Base-by-base conservation (phyloP, 2,797 vertebrate species). In the Arctocebus calabarensis region DNA sequence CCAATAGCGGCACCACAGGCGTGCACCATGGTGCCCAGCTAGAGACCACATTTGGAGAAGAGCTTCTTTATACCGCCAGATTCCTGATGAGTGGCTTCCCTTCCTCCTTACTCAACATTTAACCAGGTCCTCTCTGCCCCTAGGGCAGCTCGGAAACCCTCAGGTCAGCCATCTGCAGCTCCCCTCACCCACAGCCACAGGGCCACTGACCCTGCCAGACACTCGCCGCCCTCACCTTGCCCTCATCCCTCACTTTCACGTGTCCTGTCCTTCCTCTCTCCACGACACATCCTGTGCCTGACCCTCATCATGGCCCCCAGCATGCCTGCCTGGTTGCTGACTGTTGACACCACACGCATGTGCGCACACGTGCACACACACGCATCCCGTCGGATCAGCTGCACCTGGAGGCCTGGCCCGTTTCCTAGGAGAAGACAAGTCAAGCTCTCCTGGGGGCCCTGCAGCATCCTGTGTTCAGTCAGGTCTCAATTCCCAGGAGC, bases 351-450 rank as follows among this genome's bases (percentile, higher is more conserved):
- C 59, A 40, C 29, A 9, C 0, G 0, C 22, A 17, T 9, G 7
- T 3, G 7, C 5, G 19, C 7, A 57, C 71, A 16, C 11, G 1
- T n/a, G 1, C 32, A 20, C 59, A 55, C 32, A 59, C 78, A 25
- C 73, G 64, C 52, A 45, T 5, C 32, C 48, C 32, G 27, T 40
- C 73, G 3, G 4, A 79, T 92, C 94, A 92, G 79, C 83, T 78
- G 84, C 82, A 97, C 78, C 87, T 96, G 74, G 74, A 78, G 48
- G 82, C 83, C 88, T 88, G 59, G 59, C 68, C 78, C 5, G 5
- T 96, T 83, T 96, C 87, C 91, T 97, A 73, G 34, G 68, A 64
- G 45, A 79, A 96, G 88, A 95, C 79, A 87, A 97, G 52, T 88
- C 88, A 95, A 78, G 40, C n/a, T 62, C 37, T 95, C 66, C 77